Evolutionary conservation across 1,140 invertebrate species (phyloP), one percentile per base, ranked within the genome.

Genomic region (Orius insidiosus): DNA sequence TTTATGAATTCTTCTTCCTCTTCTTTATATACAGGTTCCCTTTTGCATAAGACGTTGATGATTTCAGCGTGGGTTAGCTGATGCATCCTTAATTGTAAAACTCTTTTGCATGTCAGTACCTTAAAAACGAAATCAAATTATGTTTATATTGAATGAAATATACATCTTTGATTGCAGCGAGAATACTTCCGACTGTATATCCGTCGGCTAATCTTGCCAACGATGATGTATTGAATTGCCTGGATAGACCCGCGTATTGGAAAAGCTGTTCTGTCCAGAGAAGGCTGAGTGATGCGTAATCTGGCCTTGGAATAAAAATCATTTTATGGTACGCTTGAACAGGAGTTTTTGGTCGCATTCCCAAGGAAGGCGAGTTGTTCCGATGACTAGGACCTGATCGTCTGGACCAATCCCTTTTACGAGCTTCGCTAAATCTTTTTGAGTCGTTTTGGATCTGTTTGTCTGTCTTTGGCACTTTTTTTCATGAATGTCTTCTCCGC

Each of bases 401-500:
- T 72, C 71, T 9, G 60, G 54, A 35, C 65, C 63, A 30, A 77
- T 69, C 54, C 74, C 77, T 70, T 94, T 94, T 2, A 96, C 71
- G 8, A 93, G 67, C 62, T 92, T 93, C 0, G 85, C 78, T 36
- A 97, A 67, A 67, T 94, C 89, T 61, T 96, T 96, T 92, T 94
- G 41, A 97, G 61, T 51, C 90, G 67, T 64, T 94, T 94, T 0
- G 90, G 89, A 65, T 96, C 90, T 5, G 81, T 53, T 80, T 84
- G 62, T 89, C 85, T 0, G 78, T 81, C 65, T 89, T 88, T 0
- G 84, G 76, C 37, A 87, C 75, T n/a, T 68, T 94, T 95, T 59
- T 93, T 96, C 48, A 89, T 75, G 63, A 92, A 95, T 11, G 88
- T 85, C 57, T 83, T 86, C 60, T 97, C 92, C 30, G 87, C 89